These are phyloP conservation scores for Novumbra hubbsi DNA, from an alignment of 2,797 vertebrate species.

Conservation along the genomic window DNA sequence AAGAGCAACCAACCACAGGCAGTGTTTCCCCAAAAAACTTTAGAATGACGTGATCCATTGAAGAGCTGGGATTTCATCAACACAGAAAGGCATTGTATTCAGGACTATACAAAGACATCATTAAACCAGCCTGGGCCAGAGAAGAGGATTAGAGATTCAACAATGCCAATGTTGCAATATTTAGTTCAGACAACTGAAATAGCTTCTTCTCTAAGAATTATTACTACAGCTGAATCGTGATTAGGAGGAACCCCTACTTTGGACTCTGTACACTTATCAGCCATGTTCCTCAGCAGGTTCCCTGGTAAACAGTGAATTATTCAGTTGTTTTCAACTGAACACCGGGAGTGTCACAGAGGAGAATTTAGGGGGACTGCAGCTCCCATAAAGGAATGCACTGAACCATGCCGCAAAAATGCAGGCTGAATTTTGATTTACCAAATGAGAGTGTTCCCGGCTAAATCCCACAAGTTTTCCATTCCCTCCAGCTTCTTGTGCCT, in stretches of 20 bases:
- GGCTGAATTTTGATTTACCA: no score
- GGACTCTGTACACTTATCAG: neutral
- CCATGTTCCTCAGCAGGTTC: neutral
- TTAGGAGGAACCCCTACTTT: slow-evolving; percentile 4
- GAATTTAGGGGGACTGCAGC: neutral
- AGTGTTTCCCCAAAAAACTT: neutral
- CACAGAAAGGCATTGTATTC: neutral
- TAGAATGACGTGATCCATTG: neutral
- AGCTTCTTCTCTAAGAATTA: neutral
- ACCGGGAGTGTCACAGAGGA: neutral
- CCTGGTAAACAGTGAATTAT: neutral
- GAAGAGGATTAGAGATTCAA: slow-evolving; percentile 4
- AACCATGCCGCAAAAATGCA: neutral
- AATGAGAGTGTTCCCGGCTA: no score
- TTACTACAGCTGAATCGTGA: neutral
- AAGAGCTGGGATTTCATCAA: neutral
- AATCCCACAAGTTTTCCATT: no score
- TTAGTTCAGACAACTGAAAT: slow-evolving; percentile 12
- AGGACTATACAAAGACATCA: neutral
- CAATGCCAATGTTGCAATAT: slow-evolving; percentile 1
- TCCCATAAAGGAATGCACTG: neutral
- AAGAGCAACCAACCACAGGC: neutral
- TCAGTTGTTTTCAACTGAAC: neutral
- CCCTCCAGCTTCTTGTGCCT: no score
- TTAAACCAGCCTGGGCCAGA: neutral